Conservation (phyloP, 2,113 vertebrate genomes). For the Myiagra hebetior region DNA sequence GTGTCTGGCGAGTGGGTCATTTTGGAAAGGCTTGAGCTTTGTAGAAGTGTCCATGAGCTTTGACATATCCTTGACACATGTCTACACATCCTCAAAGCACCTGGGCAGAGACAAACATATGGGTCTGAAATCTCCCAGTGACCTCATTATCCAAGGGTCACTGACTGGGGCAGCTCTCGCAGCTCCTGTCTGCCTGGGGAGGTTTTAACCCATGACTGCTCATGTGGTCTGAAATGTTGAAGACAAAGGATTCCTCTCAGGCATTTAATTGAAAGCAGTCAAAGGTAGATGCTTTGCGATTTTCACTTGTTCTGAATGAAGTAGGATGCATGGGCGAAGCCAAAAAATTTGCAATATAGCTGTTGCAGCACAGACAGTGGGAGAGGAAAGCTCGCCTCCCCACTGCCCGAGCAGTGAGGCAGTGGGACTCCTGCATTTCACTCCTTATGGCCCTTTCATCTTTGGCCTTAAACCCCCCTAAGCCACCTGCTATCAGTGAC, state of each 20-base stretch:
- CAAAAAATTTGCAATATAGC: background rate
- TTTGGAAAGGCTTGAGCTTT: background rate
- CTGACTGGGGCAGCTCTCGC: background rate
- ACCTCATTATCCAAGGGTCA: constrained; percentile 48
- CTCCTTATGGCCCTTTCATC: background rate
- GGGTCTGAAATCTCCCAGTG: constrained; percentile 12
- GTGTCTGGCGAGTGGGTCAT: rapidly evolving
- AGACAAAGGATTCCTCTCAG: constrained; percentile 44
- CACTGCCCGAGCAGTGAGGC: background rate
- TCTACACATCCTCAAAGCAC: constrained; percentile 60
- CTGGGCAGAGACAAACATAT: constrained; percentile 29
- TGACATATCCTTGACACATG: constrained; percentile 51
- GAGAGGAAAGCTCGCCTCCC: background rate
- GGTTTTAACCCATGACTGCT: constrained; percentile 49
- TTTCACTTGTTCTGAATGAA: background rate
- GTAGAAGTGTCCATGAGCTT: constrained; percentile 16
- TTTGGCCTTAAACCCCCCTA: background rate
- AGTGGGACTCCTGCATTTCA: background rate
- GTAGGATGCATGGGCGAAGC: background rate
- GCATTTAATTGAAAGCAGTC: constrained; percentile 37
- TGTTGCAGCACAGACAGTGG: background rate
- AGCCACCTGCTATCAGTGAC: background rate
- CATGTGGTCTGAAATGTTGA: background rate
- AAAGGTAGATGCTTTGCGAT: background rate
- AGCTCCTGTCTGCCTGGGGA: background rate